Evolutionary conservation across 2,888 invertebrate genomes (phyloP), one percentile per base, ranked within the genome.

Genomic region (Rhorus exstirpatorius): DNA sequence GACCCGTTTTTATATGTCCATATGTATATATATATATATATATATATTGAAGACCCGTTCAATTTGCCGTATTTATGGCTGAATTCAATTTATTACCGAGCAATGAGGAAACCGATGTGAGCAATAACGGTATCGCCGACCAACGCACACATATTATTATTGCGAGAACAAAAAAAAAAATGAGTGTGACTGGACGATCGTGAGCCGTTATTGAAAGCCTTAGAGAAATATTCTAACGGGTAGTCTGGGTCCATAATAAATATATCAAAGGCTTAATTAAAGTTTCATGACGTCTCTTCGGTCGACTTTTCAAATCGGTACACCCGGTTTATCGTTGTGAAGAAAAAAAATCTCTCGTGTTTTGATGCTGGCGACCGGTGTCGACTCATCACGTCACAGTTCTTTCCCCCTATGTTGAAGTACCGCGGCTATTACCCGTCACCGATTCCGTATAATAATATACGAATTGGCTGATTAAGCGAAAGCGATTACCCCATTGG

Each of bases 391-490:
- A 31, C 24, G 4, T 21, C 31, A 3, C 12, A 19, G 31, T 21
- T 46, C 38, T 55, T 31, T 3, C n/a, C 14, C 8, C 17, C 12
- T 17, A n/a, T 14, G 4, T 44, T 19, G n/a, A 14, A 49, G 35
- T 21, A 68, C 51, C 46, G n/a, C 51, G 31, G 21, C n/a, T n/a
- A 14, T 31, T 67, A 49, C 31, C 10, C 61, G 41, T 74, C 65
- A 44, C 49, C 72, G 35, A 79, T 72, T 72, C 51, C 65, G 61
- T 35, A 80, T 72, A 76, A 77, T 77, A 81, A 79, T 84, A 83
- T 81, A 83, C 68, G 77, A 85, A 85, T 84, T 60, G 79, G 70
- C 81, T 83, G 71, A 86, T 86, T 83, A 84, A 79, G 60, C 68
- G 58, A 21, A 67, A 61, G 75, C 77, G 72, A 61, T 83, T 81